Conservation (phyloP, 2,888 invertebrate species). For the Eupithecia vulgata region DNA sequence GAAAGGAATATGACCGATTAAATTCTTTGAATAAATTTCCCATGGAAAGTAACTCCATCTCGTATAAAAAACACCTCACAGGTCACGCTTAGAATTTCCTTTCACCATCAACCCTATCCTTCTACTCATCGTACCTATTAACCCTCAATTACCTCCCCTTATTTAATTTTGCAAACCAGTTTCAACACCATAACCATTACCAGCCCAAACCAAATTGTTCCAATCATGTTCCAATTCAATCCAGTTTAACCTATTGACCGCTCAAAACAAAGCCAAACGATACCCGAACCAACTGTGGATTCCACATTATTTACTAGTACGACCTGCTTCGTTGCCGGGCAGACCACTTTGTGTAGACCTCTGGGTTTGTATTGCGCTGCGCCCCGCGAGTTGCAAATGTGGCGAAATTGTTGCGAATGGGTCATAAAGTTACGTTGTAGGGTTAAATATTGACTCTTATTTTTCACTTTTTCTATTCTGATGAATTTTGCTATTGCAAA, state of each 20-base stretch:
- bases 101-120: not conserved
- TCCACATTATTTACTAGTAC: constrained; percentile 51
- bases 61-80: not conserved
- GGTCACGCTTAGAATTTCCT: not conserved
- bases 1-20: too few species aligned
- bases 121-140: not conserved
- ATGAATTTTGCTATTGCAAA: too few species aligned
- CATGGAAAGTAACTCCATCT: not conserved
- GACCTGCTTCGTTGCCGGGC: constrained; percentile 35
- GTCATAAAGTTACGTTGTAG: not conserved
- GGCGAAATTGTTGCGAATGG: constrained; percentile 1
- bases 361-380: not conserved
- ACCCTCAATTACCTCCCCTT: not conserved
- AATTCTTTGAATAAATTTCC: too few species aligned
- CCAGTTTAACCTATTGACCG: constrained; percentile 28
- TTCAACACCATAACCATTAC: not conserved
- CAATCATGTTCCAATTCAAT: constrained; percentile 6
- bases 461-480: too few species aligned
- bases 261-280: constrained; percentile 6
- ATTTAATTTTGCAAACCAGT: not conserved
- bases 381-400: not conserved
- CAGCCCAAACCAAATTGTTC: not conserved
- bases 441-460: not conserved
- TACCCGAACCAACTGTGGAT: constrained; percentile 76
- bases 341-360: constrained; percentile 53